Evolutionary conservation across 2,113 vertebrate species (phyloP), one percentile per base, ranked within the genome.

Genomic region (Indri indri): DNA sequence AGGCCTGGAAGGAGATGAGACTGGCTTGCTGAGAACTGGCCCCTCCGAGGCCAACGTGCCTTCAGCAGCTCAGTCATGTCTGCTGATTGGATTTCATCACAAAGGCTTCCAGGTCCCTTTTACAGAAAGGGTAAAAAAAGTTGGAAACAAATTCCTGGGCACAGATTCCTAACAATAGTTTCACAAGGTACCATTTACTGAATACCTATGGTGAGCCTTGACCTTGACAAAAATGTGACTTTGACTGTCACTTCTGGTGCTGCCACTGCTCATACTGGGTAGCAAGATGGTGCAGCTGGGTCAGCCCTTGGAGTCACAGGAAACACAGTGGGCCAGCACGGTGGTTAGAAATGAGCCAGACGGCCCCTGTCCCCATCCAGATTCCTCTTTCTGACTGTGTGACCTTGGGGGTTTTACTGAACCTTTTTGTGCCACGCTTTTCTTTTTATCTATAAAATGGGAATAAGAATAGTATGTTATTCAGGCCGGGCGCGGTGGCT

Each of bases 211-310:
- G 6, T 6, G 40, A 73, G 50, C 83, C 70, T 59, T 68, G 57
- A 6, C 45, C n/a, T 90, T 63, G 34, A 91, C 22, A 85, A 77
- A 70, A 70, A 82, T 8, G 6, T 16, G 50, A 11, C 42, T 76
- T n/a, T 37, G 71, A 5, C 37, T n/a, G 18, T 37, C 25, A 47
- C 30, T 57, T 73, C 66, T 23, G 81, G 34, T 37, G 11, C 8
- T 30, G 47, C 10, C 8, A 8, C 59, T 52, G 3, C 34, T 71
- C 27, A 11, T 9, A 27, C 54, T 14, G 16, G 81, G 61, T 7
- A 18, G 30, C 3, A 1, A 1, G 32, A 8, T 18, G 47, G n/a
- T 16, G 13, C 45, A 20, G 0, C 0, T 18, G 13, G 6, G 22
- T 47, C 23, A 32, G 74, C 34, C 30, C 6, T 3, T 14, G 40